Conservation (phyloP, 2,888 invertebrate species). For the Drosophila mimica region DNA sequence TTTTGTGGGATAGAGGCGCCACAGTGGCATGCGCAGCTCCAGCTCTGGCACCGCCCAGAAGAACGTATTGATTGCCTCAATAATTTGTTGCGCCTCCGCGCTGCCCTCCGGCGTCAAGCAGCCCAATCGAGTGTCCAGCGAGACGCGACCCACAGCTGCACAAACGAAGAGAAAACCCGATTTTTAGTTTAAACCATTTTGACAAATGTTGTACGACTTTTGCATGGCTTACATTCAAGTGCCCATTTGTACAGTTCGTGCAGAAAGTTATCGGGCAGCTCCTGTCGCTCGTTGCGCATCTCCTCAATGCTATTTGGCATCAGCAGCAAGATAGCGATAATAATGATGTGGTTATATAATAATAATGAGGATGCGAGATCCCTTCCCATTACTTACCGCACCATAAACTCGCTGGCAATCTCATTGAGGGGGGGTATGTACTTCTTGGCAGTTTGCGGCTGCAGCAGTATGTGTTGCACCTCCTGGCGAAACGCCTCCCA, state of each 20-base stretch:
- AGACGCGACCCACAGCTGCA: slow-evolving; percentile 92
- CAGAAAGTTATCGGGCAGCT: slow-evolving; percentile 92
- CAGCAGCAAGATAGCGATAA: slow-evolving; percentile 1
- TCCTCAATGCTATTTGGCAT: slow-evolving; percentile 87
- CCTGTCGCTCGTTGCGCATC: slow-evolving; percentile 88
- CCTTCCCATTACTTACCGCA: slow-evolving; percentile 86
- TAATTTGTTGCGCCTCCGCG: slow-evolving; percentile 91
- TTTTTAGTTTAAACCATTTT: not conserved
- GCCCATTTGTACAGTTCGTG: slow-evolving; percentile 97
- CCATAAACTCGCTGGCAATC: slow-evolving; percentile 91
- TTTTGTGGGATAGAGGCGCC: slow-evolving; percentile 90
- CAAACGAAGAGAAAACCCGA: slow-evolving; percentile 23
- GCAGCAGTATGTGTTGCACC: slow-evolving; percentile 93
- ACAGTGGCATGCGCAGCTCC: slow-evolving; percentile 90
- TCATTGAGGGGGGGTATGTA: slow-evolving; percentile 90
- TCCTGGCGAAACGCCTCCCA: slow-evolving; percentile 94
- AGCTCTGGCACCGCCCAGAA: slow-evolving; percentile 91
- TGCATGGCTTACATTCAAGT: slow-evolving; percentile 91
- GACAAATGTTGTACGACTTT: not conserved
- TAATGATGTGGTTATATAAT: slow-evolving; percentile 47
- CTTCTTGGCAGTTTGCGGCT: slow-evolving; percentile 91
- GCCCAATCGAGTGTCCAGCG: slow-evolving; percentile 92
- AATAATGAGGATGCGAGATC: slow-evolving; percentile 30
- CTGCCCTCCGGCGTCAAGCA: slow-evolving; percentile 87
- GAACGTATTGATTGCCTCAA: slow-evolving; percentile 91